phyloP scores from a whole-genome alignment of 2,797 vertebrate genomes.

The Nannoperca australis region DNA sequence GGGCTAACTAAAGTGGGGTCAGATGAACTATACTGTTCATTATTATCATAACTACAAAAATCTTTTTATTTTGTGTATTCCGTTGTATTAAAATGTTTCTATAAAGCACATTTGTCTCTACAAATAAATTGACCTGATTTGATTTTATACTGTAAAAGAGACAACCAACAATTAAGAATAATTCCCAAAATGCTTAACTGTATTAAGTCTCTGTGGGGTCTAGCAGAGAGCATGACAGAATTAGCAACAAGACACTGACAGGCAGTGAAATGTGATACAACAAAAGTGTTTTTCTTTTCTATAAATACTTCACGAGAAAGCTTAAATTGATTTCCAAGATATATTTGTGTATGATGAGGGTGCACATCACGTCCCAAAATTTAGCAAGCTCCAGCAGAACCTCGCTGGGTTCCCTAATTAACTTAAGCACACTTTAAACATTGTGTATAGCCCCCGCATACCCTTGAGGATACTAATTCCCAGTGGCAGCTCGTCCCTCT shows the following conservation, averaged over 20 bases:
- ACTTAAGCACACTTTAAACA: constrained; percentile 54
- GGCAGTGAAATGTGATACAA: constrained; percentile 50
- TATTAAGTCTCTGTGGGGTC: background rate
- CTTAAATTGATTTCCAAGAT: constrained; percentile 12
- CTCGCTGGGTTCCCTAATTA: constrained; percentile 49
- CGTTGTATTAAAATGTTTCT: background rate
- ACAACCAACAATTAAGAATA: constrained; percentile 10
- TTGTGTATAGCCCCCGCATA: constrained; percentile 14
- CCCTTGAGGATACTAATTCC: constrained; percentile 64
- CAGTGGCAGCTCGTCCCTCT: constrained; percentile 56
- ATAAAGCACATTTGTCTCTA: background rate
- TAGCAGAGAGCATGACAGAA: constrained; percentile 15
- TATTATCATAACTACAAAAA: background rate
- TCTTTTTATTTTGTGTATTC: background rate
- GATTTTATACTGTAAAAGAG: background rate
- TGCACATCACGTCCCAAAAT: constrained; percentile 36
- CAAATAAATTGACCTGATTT: background rate
- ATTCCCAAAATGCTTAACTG: background rate
- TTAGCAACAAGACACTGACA: constrained; percentile 38
- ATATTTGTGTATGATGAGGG: constrained; percentile 26
- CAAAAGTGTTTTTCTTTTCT: constrained; percentile 34
- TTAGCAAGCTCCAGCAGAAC: constrained; percentile 29
- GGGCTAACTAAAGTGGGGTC: background rate
- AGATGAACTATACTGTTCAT: background rate
- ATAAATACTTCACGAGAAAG: constrained; percentile 20